These are phyloP conservation scores for Drosophila koepferae DNA, from an alignment of 2,888 invertebrate species.

Conservation along the genomic window DNA sequence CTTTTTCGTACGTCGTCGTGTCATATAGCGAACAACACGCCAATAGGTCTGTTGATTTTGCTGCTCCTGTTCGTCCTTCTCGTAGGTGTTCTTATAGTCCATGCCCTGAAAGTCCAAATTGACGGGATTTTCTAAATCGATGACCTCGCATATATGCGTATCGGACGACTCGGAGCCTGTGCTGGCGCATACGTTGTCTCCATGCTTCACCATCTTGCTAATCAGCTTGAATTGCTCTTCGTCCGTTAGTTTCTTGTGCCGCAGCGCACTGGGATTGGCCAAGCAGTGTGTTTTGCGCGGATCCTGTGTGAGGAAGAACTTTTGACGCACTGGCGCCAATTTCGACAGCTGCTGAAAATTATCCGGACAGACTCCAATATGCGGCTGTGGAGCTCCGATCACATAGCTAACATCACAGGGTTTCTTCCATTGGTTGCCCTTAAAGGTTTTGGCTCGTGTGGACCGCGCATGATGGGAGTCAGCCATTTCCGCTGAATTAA, in stretches of 20 bases:
- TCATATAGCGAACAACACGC: slow-evolving; percentile 78
- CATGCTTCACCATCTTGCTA: slow-evolving; percentile 79
- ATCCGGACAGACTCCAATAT: slow-evolving; percentile 75
- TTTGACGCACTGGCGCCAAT: slow-evolving; percentile 67
- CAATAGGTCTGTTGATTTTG: slow-evolving; percentile 81
- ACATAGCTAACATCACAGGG: slow-evolving; percentile 78
- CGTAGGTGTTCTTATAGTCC: slow-evolving; percentile 83
- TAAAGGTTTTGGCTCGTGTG: slow-evolving; percentile 47
- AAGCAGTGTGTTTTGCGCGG: slow-evolving; percentile 81
- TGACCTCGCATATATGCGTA: slow-evolving; percentile 80
- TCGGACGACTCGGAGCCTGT: slow-evolving; percentile 71
- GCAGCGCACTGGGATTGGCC: slow-evolving; percentile 75
- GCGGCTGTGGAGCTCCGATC: slow-evolving; percentile 67
- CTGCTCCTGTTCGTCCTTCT: slow-evolving; percentile 81
- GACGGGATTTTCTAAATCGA: slow-evolving; percentile 83
- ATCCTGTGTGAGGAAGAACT: slow-evolving; percentile 83
- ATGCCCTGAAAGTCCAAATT: slow-evolving; percentile 83
- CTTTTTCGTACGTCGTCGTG: slow-evolving; percentile 68
- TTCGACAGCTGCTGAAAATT: slow-evolving; percentile 66
- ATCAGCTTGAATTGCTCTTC: slow-evolving; percentile 63
- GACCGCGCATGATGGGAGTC: slow-evolving; percentile 66
- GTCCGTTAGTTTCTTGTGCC: slow-evolving; percentile 62
- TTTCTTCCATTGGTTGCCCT: slow-evolving; percentile 63
- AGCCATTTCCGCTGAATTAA: slow-evolving; percentile 65
- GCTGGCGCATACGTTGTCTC: slow-evolving; percentile 78